Conservation (phyloP, 1,140 invertebrate genomes). For the Drosophila repleta region DNA sequence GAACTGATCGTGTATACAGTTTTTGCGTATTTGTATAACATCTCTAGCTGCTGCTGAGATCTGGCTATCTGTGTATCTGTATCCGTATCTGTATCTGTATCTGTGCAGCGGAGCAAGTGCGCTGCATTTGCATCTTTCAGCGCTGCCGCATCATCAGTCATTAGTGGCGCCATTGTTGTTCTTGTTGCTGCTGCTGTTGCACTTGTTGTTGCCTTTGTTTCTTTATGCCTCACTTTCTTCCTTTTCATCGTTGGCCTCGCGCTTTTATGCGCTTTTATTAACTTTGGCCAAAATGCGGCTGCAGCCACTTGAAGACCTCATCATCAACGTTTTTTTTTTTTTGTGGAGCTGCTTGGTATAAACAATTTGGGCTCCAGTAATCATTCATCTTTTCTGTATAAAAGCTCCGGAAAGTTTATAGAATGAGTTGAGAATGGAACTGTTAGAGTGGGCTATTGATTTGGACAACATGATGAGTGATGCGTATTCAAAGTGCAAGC, state of each 20-base stretch:
- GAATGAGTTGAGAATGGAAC: constrained; percentile 26
- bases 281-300: constrained; percentile 72
- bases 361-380: constrained; percentile 64
- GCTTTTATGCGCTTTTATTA: constrained; percentile 77
- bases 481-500: constrained; percentile 25
- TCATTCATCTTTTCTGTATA: constrained; percentile 70
- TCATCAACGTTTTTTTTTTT: constrained; percentile 34
- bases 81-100: constrained; percentile 23
- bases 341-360: constrained; percentile 25
- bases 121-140: constrained; percentile 76
- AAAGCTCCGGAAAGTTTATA: constrained; percentile 34
- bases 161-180: constrained; percentile 80
- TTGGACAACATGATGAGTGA: constrained; percentile 71
- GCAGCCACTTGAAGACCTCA: constrained; percentile 76
- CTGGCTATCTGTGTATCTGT: not conserved
- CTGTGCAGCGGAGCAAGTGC: constrained; percentile 38
- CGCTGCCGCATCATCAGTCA: constrained; percentile 80
- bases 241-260: constrained; percentile 62
- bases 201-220: constrained; percentile 12
- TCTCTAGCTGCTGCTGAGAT: constrained; percentile 16
- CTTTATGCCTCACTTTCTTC: constrained; percentile 13
- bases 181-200: constrained; percentile 37
- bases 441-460: constrained; percentile 43
- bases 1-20: constrained; percentile 18
- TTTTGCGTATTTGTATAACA: constrained; percentile 41